Evolutionary conservation across 2,797 vertebrate species (phyloP), one percentile per base, ranked within the genome.

Genomic region (Corythornis leucogaster): DNA sequence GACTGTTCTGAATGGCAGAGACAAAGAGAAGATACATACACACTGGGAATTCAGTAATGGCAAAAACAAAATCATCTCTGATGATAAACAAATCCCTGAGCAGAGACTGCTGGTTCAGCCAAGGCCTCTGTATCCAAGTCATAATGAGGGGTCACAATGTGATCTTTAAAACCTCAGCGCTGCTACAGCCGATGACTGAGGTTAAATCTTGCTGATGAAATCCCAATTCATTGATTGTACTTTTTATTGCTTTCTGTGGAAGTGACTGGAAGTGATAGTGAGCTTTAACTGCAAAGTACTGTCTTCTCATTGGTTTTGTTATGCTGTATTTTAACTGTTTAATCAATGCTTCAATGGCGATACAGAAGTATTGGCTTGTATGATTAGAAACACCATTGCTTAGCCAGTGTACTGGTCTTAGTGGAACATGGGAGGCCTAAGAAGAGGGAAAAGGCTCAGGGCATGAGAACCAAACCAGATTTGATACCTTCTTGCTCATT

Each of bases 151-250:
- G 64, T 58, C 84, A 75, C 0, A 0, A 35, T 2, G 6, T 17
- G 31, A 43, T 62, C 58, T 84, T 55, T 38, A 70, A 82, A 71
- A 66, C 22, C 55, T 54, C 16, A 21, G 30, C 3, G 2, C 12
- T 73, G 19, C 62, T 79, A 24, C 62, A 62, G 66, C 43, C 0
- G 2, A 15, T 70, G 68, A 35, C 76, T 80, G 81, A 58, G 48
- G 88, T 90, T 91, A 90, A 85, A 66, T 48, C 59, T 48, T 78
- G 33, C 38, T 91, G 88, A 92, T 94, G 68, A 94, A 95, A 90
- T 91, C 73, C 55, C 85, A 89, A 25, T 80, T 87, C 74, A 93
- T 82, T 76, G 89, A 84, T 89, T 82, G 31, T 26, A 66, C 50
- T 76, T 94, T 80, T 83, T 82, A 73, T 57, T 88, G 51, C 62